Evolutionary conservation across 2,888 invertebrate genomes (phyloP).

Genomic region (Orthosia cruda): DNA sequence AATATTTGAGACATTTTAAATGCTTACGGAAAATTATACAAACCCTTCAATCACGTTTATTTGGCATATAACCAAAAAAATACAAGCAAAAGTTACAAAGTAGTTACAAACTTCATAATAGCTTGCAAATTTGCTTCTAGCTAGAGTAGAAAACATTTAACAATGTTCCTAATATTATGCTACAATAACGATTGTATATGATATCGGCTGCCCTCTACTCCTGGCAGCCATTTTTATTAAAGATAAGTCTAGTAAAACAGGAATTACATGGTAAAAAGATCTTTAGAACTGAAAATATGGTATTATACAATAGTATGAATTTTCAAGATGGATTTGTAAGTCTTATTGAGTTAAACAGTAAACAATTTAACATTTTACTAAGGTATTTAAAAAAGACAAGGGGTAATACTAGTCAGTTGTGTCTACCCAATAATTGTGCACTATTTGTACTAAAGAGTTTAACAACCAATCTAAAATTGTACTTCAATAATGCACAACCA

Average conservation of each 20-base stretch:
- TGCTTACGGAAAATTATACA: slow-evolving; percentile 2
- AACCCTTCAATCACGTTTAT: slow-evolving; percentile 28
- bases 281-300: slow-evolving; percentile 49
- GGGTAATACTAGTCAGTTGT: slow-evolving; percentile 28
- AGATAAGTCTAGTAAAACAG: slow-evolving; percentile 60
- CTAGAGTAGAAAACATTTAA: slow-evolving; percentile 82
- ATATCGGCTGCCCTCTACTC: slow-evolving; percentile 53
- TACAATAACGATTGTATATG: slow-evolving; percentile 73
- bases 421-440: slow-evolving; percentile 66
- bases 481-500: slow-evolving; percentile 74
- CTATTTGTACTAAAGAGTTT: slow-evolving; percentile 63
- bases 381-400: slow-evolving; percentile 26
- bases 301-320: slow-evolving; percentile 42
- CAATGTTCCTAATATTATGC: slow-evolving; percentile 77
- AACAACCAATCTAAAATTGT: slow-evolving; percentile 69
- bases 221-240: slow-evolving; percentile 66
- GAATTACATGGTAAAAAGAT: slow-evolving; percentile 50
- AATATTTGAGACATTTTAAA: slow-evolving; percentile 7
- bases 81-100: slow-evolving; percentile 47
- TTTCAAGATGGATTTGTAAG: slow-evolving; percentile 40
- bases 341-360: slow-evolving; percentile 45
- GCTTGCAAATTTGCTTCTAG: slow-evolving; percentile 68
- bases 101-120: slow-evolving; percentile 54
- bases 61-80: slow-evolving; percentile 33
- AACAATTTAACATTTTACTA: slow-evolving; percentile 17